Base-by-base conservation (phyloP, 2,797 vertebrate genomes). In the Masticophis lateralis region DNA sequence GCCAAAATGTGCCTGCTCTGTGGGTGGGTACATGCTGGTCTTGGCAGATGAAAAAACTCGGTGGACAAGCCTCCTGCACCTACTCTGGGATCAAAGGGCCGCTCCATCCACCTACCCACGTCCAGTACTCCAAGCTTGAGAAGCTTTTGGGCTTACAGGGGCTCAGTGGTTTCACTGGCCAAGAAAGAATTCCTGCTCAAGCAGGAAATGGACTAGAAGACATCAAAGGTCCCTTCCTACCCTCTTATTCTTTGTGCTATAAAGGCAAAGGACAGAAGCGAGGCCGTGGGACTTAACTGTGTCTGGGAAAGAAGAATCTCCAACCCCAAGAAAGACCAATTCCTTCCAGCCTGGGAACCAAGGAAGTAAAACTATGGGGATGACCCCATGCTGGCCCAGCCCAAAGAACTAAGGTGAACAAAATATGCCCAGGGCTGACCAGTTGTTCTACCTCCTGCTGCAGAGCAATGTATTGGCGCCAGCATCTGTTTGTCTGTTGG, bases 161-260 rank as follows among this genome's bases (percentile, higher is more conserved):
- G 8, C 74, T 83, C 37, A 11, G 37, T 22, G 37, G 18, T 79
- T 43, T 79, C 74, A 22, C 37, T 79, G 18, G 37, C 74, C 66
- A 69, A 69, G 8, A 7, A 37, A 74, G 69, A 37, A 18, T 32
- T 32, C 66, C n/a, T 18, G 14, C n/a, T 74, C n/a, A 74, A 74
- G n/a, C 14, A 18, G 69, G 69, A 14, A 3, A 20, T 20, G 69
- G 69, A 20, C 16, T 16, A 20, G 16, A 18, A 20, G 69, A 37
- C 7, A 0, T 9, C 16, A 1, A 4, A n/a, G 61, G 27, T 8
- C 14, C 7, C 7, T 74, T 20, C 7, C 16, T 1, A 20, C 3
- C 14, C 16, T 37, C n/a, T 3, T 8, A 37, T 18, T 66, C 12
- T 5, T n/a, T 25, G 1, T 5, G 0, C 61, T 28, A 12, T 9